Conservation (phyloP, 2,113 vertebrate genomes). For the Phoxinus phoxinus region DNA sequence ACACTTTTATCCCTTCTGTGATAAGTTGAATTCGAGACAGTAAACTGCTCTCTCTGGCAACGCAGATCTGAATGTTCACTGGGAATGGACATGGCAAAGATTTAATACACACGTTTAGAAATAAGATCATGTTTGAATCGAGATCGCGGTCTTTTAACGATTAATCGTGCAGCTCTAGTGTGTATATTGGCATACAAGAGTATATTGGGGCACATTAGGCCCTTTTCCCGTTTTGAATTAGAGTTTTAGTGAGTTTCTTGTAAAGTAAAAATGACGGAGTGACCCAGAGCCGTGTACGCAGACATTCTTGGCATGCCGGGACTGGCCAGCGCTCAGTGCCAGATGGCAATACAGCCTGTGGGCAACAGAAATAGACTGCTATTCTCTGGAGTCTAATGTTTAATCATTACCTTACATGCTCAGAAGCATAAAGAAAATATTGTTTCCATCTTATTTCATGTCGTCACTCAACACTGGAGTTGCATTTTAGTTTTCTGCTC, state of each 20-base stretch:
- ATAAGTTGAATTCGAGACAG: no score
- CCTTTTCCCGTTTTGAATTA: neutral
- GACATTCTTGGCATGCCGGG: conserved; percentile 51
- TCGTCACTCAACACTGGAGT: neutral
- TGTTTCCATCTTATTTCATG: neutral
- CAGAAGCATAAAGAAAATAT: conserved; percentile 3
- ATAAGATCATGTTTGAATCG: no score
- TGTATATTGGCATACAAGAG: neutral
- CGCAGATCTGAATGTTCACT: no score
- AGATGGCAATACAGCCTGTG: neutral
- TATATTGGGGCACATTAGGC: neutral
- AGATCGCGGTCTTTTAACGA: no score
- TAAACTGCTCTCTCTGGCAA: no score
- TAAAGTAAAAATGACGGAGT: conserved; percentile 25
- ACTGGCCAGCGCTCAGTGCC: conserved; percentile 18
- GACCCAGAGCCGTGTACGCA: conserved; percentile 20
- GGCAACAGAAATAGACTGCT: conserved; percentile 27
- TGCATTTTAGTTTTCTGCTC: neutral
- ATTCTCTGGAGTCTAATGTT: conserved; percentile 18
- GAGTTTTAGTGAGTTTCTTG: conserved; percentile 10
- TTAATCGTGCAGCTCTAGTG: neutral
- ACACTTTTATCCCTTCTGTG: no score
- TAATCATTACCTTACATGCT: conserved; percentile 35
- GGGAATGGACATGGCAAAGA: no score
- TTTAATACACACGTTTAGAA: no score